phyloP scores from a whole-genome alignment of 2,113 vertebrate genomes.

The Rhinolophus sinicus region DNA sequence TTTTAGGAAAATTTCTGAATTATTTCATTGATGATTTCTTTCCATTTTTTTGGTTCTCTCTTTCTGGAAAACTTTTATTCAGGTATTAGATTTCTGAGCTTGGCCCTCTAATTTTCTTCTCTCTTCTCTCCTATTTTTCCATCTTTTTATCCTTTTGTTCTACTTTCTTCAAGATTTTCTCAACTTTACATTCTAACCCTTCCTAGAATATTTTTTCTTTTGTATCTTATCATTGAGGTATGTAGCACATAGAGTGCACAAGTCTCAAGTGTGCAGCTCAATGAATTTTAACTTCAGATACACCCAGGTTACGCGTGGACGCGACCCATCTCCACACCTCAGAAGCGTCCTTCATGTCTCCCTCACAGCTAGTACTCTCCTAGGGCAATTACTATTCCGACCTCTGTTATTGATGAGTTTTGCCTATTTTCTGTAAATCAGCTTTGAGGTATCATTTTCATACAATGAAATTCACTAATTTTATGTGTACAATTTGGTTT shows the following conservation, averaged over 20 bases:
- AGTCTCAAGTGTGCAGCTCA: background rate
- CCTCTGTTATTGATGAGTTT: background rate
- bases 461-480: background rate
- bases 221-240: background rate
- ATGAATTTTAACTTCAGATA: background rate
- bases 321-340: background rate
- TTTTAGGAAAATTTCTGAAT: background rate
- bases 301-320: background rate
- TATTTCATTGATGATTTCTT: background rate
- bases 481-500: background rate
- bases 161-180: slow-evolving; percentile 1
- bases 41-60: background rate
- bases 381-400: background rate
- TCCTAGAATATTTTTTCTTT: background rate
- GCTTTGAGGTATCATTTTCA: slow-evolving; percentile 12
- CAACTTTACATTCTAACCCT: background rate
- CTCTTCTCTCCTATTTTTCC: background rate
- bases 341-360: background rate
- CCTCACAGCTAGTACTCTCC: background rate
- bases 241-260: background rate
- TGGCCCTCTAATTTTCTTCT: background rate
- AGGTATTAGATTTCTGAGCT: background rate
- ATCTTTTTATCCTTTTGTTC: slow-evolving; percentile 1
- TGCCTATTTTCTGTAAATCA: background rate
- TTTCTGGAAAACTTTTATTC: background rate